A percentile compares a stretch with the other conserved stretches of the same genome.
Evolutionary conservation across 2,113 vertebrate genomes (phyloP).

Genomic region (Bambusicola thoracicus): DNA sequence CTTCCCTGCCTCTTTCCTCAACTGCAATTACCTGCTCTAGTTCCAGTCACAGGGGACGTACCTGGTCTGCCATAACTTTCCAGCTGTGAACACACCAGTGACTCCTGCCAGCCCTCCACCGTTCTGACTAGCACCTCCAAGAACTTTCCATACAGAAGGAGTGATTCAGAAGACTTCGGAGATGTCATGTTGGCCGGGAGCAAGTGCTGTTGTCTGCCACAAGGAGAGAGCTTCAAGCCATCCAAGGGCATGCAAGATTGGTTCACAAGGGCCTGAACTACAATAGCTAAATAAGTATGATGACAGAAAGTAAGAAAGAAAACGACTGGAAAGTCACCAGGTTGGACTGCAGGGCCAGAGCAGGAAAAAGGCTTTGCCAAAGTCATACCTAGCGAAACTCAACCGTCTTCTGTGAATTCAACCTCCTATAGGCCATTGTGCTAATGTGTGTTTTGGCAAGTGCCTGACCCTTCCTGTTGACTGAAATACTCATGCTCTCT

Average conservation of each 20-base stretch:
- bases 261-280: background rate
- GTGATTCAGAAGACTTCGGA: accelerated
- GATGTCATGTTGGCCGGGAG: background rate
- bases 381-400: background rate
- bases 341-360: background rate
- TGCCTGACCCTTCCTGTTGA: background rate
- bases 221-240: background rate
- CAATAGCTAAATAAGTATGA: background rate
- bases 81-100: background rate
- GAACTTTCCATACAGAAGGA: background rate
- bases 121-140: background rate
- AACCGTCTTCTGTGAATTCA: background rate
- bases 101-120: accelerated
- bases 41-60: background rate
- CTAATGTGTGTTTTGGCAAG: background rate
- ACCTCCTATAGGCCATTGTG: background rate
- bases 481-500: background rate
- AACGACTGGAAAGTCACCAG: background rate
- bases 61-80: background rate
- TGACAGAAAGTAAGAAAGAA: background rate
- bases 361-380: background rate
- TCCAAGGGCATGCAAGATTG: background rate
- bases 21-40: accelerated
- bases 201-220: accelerated
- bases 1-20: background rate